Evolutionary conservation across 2,888 invertebrate genomes (phyloP).

Genomic region (Eledone cirrhosa): DNA sequence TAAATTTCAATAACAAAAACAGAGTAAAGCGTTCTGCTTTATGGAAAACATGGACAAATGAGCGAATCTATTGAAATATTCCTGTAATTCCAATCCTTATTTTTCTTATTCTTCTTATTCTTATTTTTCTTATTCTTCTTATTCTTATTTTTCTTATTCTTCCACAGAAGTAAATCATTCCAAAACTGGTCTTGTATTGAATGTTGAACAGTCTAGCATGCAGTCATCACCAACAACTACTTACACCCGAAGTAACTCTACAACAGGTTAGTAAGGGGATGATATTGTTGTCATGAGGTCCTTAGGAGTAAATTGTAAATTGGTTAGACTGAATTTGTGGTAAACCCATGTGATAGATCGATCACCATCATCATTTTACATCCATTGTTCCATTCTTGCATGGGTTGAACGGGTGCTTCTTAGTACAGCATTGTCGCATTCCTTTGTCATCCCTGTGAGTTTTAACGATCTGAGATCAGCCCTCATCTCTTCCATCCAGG

Average conservation of each 20-base stretch:
- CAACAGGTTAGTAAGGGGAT: slow-evolving; percentile 52
- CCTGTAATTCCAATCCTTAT: background rate
- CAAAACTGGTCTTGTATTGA: slow-evolving; percentile 5
- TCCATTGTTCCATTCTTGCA: too few relatives aligned
- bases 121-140: background rate
- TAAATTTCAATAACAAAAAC: too few relatives aligned
- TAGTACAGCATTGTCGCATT: too few relatives aligned
- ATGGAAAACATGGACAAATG: background rate
- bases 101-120: background rate
- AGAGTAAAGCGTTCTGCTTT: too few relatives aligned
- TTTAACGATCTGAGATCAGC: too few relatives aligned
- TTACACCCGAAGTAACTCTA: slow-evolving; percentile 53
- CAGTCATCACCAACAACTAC: background rate
- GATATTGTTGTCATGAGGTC: background rate
- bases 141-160: background rate
- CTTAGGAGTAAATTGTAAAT: too few relatives aligned
- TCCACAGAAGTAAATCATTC: background rate
- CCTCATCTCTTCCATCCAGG: too few relatives aligned
- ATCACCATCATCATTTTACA: too few relatives aligned
- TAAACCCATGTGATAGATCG: too few relatives aligned
- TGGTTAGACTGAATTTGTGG: too few relatives aligned
- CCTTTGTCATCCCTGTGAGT: too few relatives aligned
- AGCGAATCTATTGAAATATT: background rate
- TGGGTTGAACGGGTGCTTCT: too few relatives aligned
- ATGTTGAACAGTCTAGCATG: background rate